Conservation (phyloP, 2,113 vertebrate species). For the Syrrhaptes paradoxus region DNA sequence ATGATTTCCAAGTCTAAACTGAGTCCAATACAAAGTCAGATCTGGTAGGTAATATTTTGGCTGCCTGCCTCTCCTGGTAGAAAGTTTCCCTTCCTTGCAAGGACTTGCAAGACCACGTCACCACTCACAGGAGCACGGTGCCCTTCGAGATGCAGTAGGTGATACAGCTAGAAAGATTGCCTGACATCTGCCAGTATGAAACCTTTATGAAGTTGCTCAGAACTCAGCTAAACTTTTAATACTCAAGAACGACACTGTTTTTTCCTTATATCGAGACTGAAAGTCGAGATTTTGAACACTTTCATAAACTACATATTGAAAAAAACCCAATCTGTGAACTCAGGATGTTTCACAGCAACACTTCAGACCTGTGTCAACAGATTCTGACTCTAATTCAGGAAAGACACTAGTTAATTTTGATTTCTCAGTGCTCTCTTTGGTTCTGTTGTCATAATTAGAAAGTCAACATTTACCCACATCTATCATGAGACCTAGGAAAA, state of each 20-base stretch:
- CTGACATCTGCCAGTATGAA: not conserved
- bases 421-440: conserved; percentile 12
- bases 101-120: not conserved
- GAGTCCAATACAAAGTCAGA: not conserved
- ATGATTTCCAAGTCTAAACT: not conserved
- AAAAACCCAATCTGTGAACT: not conserved
- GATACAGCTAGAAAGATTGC: not conserved
- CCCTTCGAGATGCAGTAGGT: not conserved
- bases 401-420: conserved; percentile 52
- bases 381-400: conserved; percentile 35
- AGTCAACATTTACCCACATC: conserved; percentile 67
- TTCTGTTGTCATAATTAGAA: conserved; percentile 62
- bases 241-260: not conserved
- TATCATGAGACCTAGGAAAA: conserved; percentile 61
- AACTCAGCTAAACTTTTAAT: not conserved
- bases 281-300: not conserved
- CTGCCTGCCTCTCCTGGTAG: not conserved
- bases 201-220: not conserved
- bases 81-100: not conserved
- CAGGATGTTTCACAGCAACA: fast-evolving
- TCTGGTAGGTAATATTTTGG: not conserved
- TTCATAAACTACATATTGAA: not conserved
- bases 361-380: not conserved
- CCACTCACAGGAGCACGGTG: not conserved
- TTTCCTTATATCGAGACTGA: not conserved